A percentile compares a stretch with the other conserved stretches of the same genome.
Conservation (phyloP, 2,113 vertebrate genomes). For the Scytalopus superciliaris region DNA sequence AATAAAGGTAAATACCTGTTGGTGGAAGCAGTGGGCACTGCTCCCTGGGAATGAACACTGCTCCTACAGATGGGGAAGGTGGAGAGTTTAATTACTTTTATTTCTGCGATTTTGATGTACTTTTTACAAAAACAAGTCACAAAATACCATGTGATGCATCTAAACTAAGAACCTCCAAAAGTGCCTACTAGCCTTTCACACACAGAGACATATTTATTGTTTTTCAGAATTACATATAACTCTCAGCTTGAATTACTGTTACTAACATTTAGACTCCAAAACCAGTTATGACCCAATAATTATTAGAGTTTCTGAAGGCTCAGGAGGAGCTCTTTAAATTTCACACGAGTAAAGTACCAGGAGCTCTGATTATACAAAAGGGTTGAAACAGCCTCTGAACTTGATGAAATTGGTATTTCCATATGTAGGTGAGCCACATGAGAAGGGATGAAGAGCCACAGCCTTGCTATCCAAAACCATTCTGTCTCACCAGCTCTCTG, state of each 20-base stretch:
- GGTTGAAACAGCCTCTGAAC: not conserved
- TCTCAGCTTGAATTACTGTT: not conserved
- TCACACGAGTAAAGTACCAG: not conserved
- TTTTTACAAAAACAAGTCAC: constrained; percentile 2
- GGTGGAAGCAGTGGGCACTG: not conserved
- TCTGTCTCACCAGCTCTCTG: not conserved
- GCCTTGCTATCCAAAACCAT: not conserved
- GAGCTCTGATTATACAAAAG: not conserved
- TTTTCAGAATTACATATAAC: not conserved
- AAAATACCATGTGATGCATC: not conserved
- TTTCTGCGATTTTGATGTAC: not conserved
- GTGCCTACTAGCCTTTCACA: not conserved
- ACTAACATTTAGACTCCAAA: not conserved
- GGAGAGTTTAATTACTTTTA: not conserved
- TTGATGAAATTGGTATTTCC: not conserved
- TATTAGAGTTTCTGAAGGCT: not conserved
- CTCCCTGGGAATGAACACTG: not conserved
- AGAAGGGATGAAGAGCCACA: not conserved
- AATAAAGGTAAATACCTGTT: not conserved
- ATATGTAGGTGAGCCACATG: not conserved
- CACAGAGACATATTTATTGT: not conserved
- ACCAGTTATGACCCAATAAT: not conserved
- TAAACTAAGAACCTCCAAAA: not conserved
- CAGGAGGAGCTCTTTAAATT: not conserved
- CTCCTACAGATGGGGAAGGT: not conserved